These are phyloP conservation scores for Tragelaphus scriptus DNA, from an alignment of 2,113 vertebrate genomes.

Conservation along the genomic window DNA sequence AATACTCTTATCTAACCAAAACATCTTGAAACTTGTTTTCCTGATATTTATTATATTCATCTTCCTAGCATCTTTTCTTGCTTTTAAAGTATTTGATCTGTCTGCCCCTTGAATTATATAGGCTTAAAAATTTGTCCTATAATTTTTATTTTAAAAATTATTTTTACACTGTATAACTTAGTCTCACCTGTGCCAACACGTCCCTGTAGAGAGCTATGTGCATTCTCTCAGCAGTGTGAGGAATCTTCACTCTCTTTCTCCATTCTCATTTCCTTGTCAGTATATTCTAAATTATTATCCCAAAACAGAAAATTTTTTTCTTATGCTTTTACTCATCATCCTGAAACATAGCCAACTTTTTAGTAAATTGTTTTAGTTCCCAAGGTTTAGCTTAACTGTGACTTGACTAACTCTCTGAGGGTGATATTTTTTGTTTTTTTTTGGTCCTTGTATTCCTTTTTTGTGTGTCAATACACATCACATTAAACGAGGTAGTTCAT, in stretches of 20 bases:
- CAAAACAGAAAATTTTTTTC: not conserved
- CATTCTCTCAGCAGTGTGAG: not conserved
- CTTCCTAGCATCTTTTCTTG: not conserved
- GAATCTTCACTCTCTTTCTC: not conserved
- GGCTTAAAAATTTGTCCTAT: not conserved
- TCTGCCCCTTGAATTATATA: not conserved
- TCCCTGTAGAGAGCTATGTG: not conserved
- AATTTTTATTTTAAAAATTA: not conserved
- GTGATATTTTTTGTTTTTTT: not conserved
- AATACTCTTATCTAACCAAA: not conserved
- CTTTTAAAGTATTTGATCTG: not conserved
- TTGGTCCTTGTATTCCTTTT: not conserved
- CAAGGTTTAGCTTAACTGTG: not conserved
- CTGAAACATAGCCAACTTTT: not conserved
- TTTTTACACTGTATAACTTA: not conserved
- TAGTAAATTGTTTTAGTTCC: not conserved
- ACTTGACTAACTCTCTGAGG: not conserved
- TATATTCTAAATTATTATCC: not conserved
- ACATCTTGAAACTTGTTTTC: not conserved
- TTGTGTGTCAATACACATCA: not conserved
- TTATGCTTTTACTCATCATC: not conserved
- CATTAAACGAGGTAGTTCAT: not conserved
- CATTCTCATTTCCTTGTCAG: accelerated
- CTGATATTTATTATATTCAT: not conserved
- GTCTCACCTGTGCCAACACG: not conserved